Percentiles rank a stretch among this genome's conserved stretches.
These are phyloP conservation scores for Eilema sororculum DNA, from an alignment of 2,888 invertebrate genomes.

Conservation along the genomic window DNA sequence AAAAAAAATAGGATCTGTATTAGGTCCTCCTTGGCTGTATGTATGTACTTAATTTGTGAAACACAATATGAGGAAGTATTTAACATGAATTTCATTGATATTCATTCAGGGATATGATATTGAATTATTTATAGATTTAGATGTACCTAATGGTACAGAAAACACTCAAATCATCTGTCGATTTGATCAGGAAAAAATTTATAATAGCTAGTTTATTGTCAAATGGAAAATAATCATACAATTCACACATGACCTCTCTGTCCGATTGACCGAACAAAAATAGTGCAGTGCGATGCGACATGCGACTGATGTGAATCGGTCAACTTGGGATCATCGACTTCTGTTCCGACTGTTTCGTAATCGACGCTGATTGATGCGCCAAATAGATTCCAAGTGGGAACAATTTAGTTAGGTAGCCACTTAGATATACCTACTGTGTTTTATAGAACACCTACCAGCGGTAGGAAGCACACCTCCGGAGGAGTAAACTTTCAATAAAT, in stretches of 20 bases:
- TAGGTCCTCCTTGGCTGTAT: neutral
- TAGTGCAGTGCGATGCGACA: slow-evolving; percentile 54
- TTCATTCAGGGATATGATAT: neutral
- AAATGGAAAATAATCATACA: slow-evolving; percentile 31
- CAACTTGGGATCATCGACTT: slow-evolving; percentile 67
- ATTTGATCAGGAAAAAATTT: neutral
- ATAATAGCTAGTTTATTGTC: neutral
- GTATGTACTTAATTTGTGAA: neutral
- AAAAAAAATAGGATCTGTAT: neutral
- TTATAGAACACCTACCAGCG: neutral
- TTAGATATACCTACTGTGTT: neutral
- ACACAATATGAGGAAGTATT: neutral
- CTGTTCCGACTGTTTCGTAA: slow-evolving; percentile 57
- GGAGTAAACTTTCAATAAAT: neutral
- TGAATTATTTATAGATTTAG: neutral
- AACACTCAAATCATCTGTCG: neutral
- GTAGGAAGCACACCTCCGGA: neutral
- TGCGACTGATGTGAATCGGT: slow-evolving; percentile 49
- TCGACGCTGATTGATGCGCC: slow-evolving; percentile 59
- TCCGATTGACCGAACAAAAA: slow-evolving; percentile 63
- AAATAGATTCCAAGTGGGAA: slow-evolving; percentile 56
- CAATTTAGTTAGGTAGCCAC: slow-evolving; percentile 28
- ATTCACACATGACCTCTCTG: slow-evolving; percentile 23
- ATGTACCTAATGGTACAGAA: neutral
- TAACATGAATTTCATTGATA: neutral